These are phyloP conservation scores for Yponomeuta evonymella DNA, from an alignment of 2,888 invertebrate species.

Conservation along the genomic window DNA sequence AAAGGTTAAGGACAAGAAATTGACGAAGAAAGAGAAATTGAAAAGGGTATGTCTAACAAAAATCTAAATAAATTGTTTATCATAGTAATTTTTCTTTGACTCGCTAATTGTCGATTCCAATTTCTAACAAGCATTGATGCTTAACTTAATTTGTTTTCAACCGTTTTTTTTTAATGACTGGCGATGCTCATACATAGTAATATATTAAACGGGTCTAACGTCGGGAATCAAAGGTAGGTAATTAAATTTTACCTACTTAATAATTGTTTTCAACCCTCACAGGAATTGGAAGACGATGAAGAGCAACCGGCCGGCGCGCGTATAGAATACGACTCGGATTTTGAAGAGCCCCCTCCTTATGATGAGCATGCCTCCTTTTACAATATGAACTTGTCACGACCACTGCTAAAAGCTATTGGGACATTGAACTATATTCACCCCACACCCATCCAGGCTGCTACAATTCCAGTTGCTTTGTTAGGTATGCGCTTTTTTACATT, in stretches of 20 bases:
- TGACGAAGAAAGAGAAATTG: constrained; percentile 62
- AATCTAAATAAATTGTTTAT: too few relatives aligned
- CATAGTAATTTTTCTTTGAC: too few relatives aligned
- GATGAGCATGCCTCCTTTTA: constrained; percentile 86
- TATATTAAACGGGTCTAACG: too few relatives aligned
- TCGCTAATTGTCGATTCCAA: too few relatives aligned
- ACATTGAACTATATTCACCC: constrained; percentile 93
- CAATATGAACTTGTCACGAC: constrained; percentile 97
- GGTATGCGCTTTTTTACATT: constrained; percentile 48
- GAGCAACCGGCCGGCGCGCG: constrained; percentile 45
- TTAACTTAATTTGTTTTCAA: too few relatives aligned
- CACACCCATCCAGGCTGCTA: constrained; percentile 97
- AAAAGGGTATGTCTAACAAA: constrained; percentile 43
- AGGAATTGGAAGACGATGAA: constrained; percentile 71
- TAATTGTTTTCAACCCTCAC: background rate
- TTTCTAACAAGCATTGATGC: too few relatives aligned
- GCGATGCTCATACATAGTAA: too few relatives aligned
- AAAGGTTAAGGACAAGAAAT: constrained; percentile 79
- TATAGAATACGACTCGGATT: constrained; percentile 62
- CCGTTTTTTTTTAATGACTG: too few relatives aligned
- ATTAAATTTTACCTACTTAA: background rate
- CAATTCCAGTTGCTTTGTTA: constrained; percentile 94
- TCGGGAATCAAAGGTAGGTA: too few relatives aligned
- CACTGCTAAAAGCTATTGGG: constrained; percentile 92
- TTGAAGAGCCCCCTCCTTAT: constrained; percentile 80